Base-by-base conservation (phyloP, 2,888 invertebrate genomes). In the Hemaris fuciformis region DNA sequence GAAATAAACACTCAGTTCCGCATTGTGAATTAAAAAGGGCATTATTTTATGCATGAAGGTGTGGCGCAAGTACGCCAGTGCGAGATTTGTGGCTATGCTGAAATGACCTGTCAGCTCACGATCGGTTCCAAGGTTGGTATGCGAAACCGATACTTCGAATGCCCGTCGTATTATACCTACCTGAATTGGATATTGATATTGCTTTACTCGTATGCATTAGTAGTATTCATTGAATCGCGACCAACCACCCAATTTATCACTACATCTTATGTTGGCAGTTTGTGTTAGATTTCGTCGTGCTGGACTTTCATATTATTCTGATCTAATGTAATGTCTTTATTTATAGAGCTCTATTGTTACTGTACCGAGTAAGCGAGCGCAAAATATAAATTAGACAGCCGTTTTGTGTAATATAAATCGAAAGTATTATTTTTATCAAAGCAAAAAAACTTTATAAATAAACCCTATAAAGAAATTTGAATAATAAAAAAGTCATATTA, bases 1-100 rank as follows among this genome's bases (percentile, higher is more conserved):
- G 74, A 73, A 70, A 58, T 72, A 53, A 65, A 80, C 81, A 84
- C 86, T 88, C 84, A 82, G 89, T 90, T 89, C 84, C 86, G 88
- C 84, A 74, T 85, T 83, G 75, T 76, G 80, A 83, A 81, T 80
- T 83, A 88, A 85, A 81, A 85, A 87, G 89, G 86, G 85, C 88
- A 78, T 71, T 71, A 72, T 69, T 76, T 77, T 72, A 45, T 57
- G 70, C 45, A 48, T 74, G 59, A 67, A 8, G 62, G 70, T 74
- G 67, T 72, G 72, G 75, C 69, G 83, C 83, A 85, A 85, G 80
- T 80, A 79, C 76, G 79, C 69, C 67, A 67, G 68, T 62, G 70
- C 66, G 72, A 73, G 70, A 79, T 74, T 74, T 73, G 72, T 66
- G 69, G 71, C 71, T 66, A 78, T 74, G 61, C 70, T 72, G 70